phyloP scores from a whole-genome alignment of 1,140 invertebrate genomes.

The Nasonia giraulti region DNA sequence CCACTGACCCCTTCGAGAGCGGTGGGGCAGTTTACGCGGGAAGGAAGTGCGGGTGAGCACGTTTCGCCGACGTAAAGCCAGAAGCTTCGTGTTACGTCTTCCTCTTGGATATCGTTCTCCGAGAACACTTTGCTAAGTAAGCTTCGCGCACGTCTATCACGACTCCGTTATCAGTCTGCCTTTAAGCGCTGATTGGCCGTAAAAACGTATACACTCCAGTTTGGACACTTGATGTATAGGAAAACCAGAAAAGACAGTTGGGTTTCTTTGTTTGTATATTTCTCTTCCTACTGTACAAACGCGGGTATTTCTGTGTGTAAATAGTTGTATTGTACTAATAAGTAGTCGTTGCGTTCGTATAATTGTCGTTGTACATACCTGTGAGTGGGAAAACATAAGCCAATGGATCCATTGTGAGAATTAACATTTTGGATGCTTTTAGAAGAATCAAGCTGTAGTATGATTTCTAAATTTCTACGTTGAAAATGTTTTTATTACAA shows the following conservation, averaged over 20 bases:
- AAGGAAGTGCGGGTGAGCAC: slow-evolving; percentile 27
- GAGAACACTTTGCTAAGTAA: neutral
- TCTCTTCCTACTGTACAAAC: neutral
- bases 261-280: neutral
- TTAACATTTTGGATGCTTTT: neutral
- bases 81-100: neutral
- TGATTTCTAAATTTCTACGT: neutral
- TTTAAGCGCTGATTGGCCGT: neutral
- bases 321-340: neutral
- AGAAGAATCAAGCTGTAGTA: neutral
- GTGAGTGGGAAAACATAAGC: neutral
- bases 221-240: neutral
- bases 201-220: neutral
- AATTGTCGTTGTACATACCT: neutral
- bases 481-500: neutral
- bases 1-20: neutral
- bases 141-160: neutral
- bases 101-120: neutral
- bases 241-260: neutral
- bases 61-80: neutral
- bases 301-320: neutral
- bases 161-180: neutral
- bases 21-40: slow-evolving; percentile 40
- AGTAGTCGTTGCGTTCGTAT: neutral
- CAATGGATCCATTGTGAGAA: neutral